Evolutionary conservation across 2,888 invertebrate genomes (phyloP).

Genomic region (Diploptera punctata): DNA sequence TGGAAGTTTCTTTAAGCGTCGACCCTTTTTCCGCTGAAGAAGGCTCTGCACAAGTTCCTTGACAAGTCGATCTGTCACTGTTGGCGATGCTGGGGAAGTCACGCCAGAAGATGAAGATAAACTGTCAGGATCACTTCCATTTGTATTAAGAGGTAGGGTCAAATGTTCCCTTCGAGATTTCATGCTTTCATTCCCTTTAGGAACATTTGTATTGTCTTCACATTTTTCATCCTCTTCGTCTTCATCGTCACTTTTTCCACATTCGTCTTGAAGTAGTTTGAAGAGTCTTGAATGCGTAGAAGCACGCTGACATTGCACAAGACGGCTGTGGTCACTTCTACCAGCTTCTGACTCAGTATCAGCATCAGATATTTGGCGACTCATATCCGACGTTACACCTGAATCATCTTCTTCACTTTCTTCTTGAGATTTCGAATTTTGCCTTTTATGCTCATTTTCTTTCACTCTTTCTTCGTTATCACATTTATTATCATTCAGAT

Average conservation of each 20-base stretch:
- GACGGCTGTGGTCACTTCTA: constrained; percentile 60
- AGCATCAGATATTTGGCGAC: constrained; percentile 69
- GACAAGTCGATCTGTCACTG: constrained; percentile 61
- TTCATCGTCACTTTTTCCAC: constrained; percentile 51
- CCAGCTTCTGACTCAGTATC: constrained; percentile 69
- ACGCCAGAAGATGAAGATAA: constrained; percentile 60
- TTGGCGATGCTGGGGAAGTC: constrained; percentile 58
- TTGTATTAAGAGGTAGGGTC: constrained; percentile 58
- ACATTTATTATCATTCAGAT: constrained; percentile 22
- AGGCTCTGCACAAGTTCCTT: constrained; percentile 66
- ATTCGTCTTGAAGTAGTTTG: constrained; percentile 68
- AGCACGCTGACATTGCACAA: constrained; percentile 69
- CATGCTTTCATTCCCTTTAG: background rate
- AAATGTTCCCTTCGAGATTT: constrained; percentile 58
- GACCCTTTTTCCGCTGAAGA: constrained; percentile 61
- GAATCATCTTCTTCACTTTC: constrained; percentile 68
- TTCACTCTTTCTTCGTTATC: constrained; percentile 21
- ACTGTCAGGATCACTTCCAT: constrained; percentile 59
- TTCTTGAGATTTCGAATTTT: constrained; percentile 46
- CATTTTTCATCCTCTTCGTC: constrained; percentile 50
- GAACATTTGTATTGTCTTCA: background rate
- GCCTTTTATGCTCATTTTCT: constrained; percentile 47
- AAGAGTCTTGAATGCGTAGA: constrained; percentile 76
- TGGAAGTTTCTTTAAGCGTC: constrained; percentile 60
- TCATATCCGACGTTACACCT: constrained; percentile 73